Conservation (phyloP, 2,113 vertebrate species). For the Corvus cornix region DNA sequence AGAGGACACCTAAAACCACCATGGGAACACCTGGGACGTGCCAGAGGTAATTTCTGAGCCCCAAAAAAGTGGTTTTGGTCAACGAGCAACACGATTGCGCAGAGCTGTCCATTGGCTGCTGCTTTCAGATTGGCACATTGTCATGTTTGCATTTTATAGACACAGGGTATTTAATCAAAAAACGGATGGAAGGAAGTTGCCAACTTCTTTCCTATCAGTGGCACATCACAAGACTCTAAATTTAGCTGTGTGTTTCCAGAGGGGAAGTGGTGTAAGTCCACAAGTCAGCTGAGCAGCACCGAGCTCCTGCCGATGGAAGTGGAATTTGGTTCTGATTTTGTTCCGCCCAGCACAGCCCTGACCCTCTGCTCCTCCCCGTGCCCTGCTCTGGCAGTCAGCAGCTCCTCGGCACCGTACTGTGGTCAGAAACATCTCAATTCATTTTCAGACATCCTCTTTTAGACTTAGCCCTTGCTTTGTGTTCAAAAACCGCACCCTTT, state of each 20-base stretch:
- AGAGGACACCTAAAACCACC: not conserved
- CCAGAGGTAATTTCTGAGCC: not conserved
- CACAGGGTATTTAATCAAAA: not conserved
- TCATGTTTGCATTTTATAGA: rapidly evolving
- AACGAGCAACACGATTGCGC: rapidly evolving
- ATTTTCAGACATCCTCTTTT: slow-evolving; percentile 17
- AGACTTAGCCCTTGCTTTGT: not conserved
- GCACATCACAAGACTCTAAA: not conserved
- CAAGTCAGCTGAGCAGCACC: not conserved
- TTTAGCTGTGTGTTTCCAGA: not conserved
- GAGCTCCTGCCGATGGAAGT: not conserved
- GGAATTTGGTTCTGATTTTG: not conserved
- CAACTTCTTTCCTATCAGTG: not conserved
- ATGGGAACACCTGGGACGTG: rapidly evolving
- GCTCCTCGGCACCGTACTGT: not conserved
- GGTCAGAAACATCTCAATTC: not conserved
- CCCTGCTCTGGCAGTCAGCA: not conserved
- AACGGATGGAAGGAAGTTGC: not conserved
- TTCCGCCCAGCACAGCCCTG: not conserved
- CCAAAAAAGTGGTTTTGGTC: not conserved
- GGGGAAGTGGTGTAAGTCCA: not conserved
- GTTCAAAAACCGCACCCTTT: rapidly evolving
- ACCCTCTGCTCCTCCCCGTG: not conserved
- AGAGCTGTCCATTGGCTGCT: not conserved
- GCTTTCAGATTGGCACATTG: not conserved